These are phyloP conservation scores for Perdita meconis DNA, from an alignment of 2,888 invertebrate species.

Conservation along the genomic window DNA sequence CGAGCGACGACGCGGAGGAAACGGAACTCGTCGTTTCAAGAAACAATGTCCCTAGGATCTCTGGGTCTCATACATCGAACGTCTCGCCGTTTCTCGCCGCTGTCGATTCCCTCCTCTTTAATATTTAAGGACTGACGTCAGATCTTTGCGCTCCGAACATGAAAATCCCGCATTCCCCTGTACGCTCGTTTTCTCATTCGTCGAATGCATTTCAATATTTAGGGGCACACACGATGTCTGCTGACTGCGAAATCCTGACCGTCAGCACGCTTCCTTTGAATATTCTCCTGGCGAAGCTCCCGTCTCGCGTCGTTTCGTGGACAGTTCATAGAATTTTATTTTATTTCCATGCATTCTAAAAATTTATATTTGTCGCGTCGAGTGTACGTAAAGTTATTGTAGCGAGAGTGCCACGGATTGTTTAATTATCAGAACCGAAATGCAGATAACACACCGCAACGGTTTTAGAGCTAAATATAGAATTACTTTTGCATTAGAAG, in stretches of 20 bases:
- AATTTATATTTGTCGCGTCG: background rate
- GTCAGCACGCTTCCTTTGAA: background rate
- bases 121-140: slow-evolving; percentile 44
- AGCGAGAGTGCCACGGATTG: background rate
- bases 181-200: background rate
- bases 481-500: too few species aligned
- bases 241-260: slow-evolving; percentile 16
- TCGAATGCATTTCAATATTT: slow-evolving; percentile 50
- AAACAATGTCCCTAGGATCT: slow-evolving; percentile 26
- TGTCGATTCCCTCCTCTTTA: slow-evolving; percentile 24
- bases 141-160: slow-evolving; percentile 10
- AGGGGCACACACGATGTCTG: slow-evolving; percentile 8
- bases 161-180: slow-evolving; percentile 27
- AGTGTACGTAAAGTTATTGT: background rate
- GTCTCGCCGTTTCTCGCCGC: slow-evolving; percentile 3
- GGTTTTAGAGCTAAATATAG: too few species aligned
- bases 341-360: background rate
- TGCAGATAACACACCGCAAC: too few species aligned
- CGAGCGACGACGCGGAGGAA: slow-evolving; percentile 9
- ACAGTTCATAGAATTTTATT: background rate
- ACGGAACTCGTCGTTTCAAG: slow-evolving; percentile 25
- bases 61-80: slow-evolving; percentile 33
- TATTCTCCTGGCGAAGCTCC: background rate
- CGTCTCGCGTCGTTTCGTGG: background rate
- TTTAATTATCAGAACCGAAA: background rate